Evolutionary conservation across 2,888 invertebrate species (phyloP), one percentile per base, ranked within the genome.

Genomic region (Eurytoma californica): DNA sequence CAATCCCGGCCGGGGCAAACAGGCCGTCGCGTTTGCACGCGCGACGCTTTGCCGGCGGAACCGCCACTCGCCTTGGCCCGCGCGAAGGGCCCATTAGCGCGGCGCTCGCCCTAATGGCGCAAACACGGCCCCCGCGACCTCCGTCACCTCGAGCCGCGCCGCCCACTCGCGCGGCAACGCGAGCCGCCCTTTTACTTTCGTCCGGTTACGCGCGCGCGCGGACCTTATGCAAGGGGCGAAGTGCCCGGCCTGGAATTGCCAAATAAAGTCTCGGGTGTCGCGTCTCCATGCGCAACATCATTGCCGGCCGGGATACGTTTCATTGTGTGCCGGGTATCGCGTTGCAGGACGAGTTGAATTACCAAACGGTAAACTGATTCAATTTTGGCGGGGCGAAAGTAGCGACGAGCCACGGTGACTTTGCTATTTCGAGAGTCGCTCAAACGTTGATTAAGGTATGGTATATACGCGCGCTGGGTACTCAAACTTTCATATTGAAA

Each of bases 81-180:
- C 12, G 39, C 53, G 14, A 14, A 16, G 16, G 49, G 39, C 47
- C 55, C 57, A 57, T 73, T 57, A 66, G 28, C 65, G 24, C 30
- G 49, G n/a, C 49, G 49, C 49, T 5, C 16, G 3, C 53, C 53
- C 72, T 72, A 72, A 72, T 72, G 51, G 72, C 72, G 61, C 72
- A 51, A 61, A 60, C 24, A 55, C 72, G 18, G 24, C 14, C 39
- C 39, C 20, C 30, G 65, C 60, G 57, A n/a, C 7, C n/a, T 18
- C 68, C 28, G 30, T 39, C 68, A 30, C 61, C 68, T 61, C 61
- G 60, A 60, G 47, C 14, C 30, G 58, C n/a, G 28, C 2, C 28
- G 68, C n/a, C n/a, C n/a, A n/a, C n/a, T n/a, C 30, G 58, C n/a
- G 28, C 2, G 13, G 68, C 28, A 55, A 68, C 39, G 20, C 68